A percentile compares a stretch with the other conserved stretches of the same genome.
Conservation (phyloP, 2,888 invertebrate species). For the Tenodera sinensis region DNA sequence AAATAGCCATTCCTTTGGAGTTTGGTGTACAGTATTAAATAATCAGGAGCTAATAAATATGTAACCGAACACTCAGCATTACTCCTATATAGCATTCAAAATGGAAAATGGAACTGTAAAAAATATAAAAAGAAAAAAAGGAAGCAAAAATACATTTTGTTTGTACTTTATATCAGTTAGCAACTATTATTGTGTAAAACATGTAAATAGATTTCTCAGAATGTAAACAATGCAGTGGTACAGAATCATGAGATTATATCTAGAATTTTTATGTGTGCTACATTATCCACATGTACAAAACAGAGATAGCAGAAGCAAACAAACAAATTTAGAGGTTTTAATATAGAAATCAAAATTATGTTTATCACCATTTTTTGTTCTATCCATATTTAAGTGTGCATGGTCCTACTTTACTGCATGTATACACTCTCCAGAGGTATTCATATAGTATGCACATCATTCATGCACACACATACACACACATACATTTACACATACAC, state of each 20-base stretch:
- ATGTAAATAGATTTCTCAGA: constrained; percentile 10
- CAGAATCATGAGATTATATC: not conserved
- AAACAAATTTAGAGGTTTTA: not conserved
- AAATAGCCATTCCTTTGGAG: not conserved
- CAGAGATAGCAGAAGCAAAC: not conserved
- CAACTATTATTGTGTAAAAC: not conserved
- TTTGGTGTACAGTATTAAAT: not conserved
- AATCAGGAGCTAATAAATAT: not conserved
- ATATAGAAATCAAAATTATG: not conserved
- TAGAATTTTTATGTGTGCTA: not conserved
- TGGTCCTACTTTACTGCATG: not conserved
- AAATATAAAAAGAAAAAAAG: not conserved
- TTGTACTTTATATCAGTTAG: not conserved
- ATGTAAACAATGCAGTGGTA: not conserved
- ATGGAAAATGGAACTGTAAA: not conserved
- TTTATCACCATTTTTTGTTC: not conserved
- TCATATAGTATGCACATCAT: not conserved
- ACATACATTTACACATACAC: not conserved
- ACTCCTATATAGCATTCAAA: not conserved
- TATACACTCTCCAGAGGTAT: not conserved
- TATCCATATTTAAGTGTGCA: not conserved
- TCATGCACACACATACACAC: not conserved
- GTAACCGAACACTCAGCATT: not conserved
- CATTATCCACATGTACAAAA: not conserved
- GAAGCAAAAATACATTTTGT: not conserved